phyloP scores from a whole-genome alignment of 2,797 vertebrate genomes.

The Takifugu rubripes region DNA sequence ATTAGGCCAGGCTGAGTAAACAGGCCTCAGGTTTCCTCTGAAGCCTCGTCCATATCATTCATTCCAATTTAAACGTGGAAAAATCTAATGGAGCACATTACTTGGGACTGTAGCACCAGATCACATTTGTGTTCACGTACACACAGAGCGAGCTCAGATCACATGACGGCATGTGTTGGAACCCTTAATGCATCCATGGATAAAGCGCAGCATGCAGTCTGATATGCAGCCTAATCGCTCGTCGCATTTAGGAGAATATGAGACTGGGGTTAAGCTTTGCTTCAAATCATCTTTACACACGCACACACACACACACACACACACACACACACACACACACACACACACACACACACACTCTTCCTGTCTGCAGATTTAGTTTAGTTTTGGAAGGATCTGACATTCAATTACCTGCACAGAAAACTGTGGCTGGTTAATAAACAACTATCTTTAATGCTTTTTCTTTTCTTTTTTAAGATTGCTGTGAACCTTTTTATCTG shows the following conservation, averaged over 20 bases:
- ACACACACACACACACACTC: no score
- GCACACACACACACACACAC: background rate
- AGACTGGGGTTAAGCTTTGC: background rate
- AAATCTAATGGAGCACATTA: conserved; percentile 38
- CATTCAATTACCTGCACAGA: no score
- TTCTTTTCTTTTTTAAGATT: no score
- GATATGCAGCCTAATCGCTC: conserved; percentile 26
- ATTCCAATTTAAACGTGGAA: conserved; percentile 54
- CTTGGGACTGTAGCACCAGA: conserved; percentile 31
- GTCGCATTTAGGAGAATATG: conserved; percentile 11
- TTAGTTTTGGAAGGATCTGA: no score
- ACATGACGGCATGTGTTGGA: conserved; percentile 28
- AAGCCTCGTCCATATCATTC: conserved; percentile 45
- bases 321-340: no score
- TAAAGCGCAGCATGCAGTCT: conserved; percentile 17
- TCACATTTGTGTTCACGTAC: conserved; percentile 31
- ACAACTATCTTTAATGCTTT: no score
- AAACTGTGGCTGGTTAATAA: no score
- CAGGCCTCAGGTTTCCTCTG: conserved; percentile 52
- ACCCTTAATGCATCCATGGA: conserved; percentile 7
- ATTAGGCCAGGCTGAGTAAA: conserved; percentile 56
- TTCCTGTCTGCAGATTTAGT: no score
- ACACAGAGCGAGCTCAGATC: conserved; percentile 19
- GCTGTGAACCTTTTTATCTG: no score
- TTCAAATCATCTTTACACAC: background rate